phyloP scores from a whole-genome alignment of 1,140 invertebrate genomes.

The Drosophila cardini region DNA sequence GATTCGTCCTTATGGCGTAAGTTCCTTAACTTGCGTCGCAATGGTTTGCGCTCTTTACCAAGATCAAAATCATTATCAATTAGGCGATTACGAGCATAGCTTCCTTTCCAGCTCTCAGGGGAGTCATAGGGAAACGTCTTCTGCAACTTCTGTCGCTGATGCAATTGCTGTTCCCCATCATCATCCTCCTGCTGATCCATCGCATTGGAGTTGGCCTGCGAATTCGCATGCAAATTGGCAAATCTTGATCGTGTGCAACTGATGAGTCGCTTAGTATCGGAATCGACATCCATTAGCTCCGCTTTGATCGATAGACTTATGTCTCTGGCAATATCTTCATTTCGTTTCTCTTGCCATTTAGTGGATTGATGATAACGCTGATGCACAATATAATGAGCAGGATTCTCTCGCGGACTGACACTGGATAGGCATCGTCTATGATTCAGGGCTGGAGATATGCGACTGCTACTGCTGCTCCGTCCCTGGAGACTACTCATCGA shows the following conservation, averaged over 20 bases:
- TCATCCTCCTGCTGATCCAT: background rate
- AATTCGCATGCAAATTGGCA: background rate
- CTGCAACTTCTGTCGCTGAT: background rate
- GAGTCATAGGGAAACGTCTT: constrained; percentile 30
- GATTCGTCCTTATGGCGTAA: constrained; percentile 11
- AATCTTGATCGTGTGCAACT: constrained; percentile 17
- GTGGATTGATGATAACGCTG: constrained; percentile 30
- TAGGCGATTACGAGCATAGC: background rate
- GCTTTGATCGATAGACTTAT: constrained; percentile 61
- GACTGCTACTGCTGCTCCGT: constrained; percentile 6
- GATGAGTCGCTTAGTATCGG: constrained; percentile 35
- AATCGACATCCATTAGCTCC: constrained; percentile 58
- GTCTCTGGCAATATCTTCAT: constrained; percentile 27
- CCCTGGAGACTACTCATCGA: constrained; percentile 32
- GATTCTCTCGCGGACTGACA: background rate
- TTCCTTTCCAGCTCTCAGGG: constrained; percentile 52
- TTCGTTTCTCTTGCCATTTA: background rate
- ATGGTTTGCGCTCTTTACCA: constrained; percentile 12
- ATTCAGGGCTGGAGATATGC: background rate
- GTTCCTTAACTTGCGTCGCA: constrained; percentile 20
- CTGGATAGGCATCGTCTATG: constrained; percentile 4
- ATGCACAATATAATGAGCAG: constrained; percentile 9
- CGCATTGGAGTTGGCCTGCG: background rate
- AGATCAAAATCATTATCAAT: background rate
- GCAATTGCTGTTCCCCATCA: background rate